These are phyloP conservation scores for Sebastes cheni DNA, from an alignment of 2,797 vertebrate species.

Conservation along the genomic window DNA sequence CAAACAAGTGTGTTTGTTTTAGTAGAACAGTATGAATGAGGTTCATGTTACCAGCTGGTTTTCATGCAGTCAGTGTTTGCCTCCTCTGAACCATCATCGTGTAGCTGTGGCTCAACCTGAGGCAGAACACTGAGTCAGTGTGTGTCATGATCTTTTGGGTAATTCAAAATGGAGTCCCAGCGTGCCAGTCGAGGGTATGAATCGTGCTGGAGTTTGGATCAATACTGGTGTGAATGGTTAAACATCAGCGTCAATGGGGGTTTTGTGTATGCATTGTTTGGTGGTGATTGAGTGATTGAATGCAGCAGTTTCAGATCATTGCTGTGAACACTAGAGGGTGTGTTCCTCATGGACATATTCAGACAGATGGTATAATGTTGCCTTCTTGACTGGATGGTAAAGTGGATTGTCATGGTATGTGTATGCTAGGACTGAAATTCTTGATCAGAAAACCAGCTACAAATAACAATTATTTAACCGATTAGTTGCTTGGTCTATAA, in stretches of 20 bases:
- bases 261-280: not conserved
- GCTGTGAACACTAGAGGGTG: constrained; percentile 59
- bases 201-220: not conserved
- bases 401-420: not conserved
- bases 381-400: not conserved
- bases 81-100: constrained; percentile 14
- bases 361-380: not conserved
- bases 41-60: not conserved
- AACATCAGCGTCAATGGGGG: not conserved
- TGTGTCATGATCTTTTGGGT: constrained; percentile 21
- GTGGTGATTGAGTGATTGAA: not conserved
- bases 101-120: constrained; percentile 15
- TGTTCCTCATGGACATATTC: constrained; percentile 47
- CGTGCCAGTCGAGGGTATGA: not conserved
- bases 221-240: not conserved
- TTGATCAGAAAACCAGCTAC: not conserved
- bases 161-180: constrained; percentile 56
- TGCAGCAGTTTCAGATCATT: constrained; percentile 24
- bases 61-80: constrained; percentile 10
- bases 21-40: not conserved
- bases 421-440: not conserved
- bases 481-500: not conserved
- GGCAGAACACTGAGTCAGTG: constrained; percentile 7
- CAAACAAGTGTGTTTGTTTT: not conserved
- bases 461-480: not conserved